Evolutionary conservation across 2,888 invertebrate species (phyloP).

Genomic region (Eupithecia inturbata): DNA sequence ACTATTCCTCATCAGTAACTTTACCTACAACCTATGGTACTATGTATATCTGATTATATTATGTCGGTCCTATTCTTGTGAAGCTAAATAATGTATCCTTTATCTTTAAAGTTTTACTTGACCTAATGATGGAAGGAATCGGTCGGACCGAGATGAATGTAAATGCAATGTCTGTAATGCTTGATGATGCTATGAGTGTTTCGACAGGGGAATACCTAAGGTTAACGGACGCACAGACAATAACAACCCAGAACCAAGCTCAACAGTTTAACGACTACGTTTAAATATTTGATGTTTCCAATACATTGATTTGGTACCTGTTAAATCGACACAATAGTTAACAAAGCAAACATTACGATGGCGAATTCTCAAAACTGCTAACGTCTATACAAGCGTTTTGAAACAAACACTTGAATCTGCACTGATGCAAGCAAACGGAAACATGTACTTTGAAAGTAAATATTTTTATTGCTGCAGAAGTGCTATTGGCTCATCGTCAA

Average conservation of each 20-base stretch:
- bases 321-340: conserved; percentile 9
- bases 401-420: conserved; percentile 31
- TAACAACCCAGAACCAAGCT: conserved; percentile 17
- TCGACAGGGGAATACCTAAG: conserved; percentile 35
- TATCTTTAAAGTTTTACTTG: too few relatives aligned
- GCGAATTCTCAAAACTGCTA: conserved; percentile 12
- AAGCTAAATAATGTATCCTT: too few relatives aligned
- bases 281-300: conserved; percentile 5
- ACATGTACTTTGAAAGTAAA: conserved; percentile 35
- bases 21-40: too few relatives aligned
- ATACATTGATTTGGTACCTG: background rate
- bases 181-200: conserved; percentile 29
- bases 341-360: conserved; percentile 10
- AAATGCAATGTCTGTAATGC: conserved; percentile 19
- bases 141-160: conserved; percentile 6
- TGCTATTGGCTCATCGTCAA: conserved; percentile 38
- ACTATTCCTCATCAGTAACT: too few relatives aligned
- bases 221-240: conserved; percentile 27
- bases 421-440: conserved; percentile 24
- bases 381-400: conserved; percentile 22
- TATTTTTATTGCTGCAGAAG: conserved; percentile 43
- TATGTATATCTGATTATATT: too few relatives aligned
- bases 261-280: conserved; percentile 18
- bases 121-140: background rate
- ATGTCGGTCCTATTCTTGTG: too few relatives aligned